Base-by-base conservation (phyloP, 2,888 invertebrate genomes). In the Erebia aethiops region DNA sequence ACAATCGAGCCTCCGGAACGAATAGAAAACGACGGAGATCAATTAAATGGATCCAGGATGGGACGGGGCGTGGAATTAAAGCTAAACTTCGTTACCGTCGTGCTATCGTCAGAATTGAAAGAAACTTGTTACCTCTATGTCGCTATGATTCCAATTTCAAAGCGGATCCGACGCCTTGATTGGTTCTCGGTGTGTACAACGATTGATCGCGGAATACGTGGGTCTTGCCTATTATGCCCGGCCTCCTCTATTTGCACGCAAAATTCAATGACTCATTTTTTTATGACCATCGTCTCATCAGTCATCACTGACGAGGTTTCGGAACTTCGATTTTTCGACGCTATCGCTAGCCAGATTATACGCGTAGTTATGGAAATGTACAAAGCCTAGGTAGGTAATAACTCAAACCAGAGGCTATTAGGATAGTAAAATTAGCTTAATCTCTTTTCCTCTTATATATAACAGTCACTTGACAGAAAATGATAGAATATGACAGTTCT, bases 71-170 rank as follows among this genome's bases (percentile, higher is more conserved):
- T 80, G 86, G 86, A 89, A 92, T 91, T 90, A 91, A 92, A 89
- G 87, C 88, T 87, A 86, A 91, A 91, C 85, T 90, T 90, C 90
- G 92, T 92, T 91, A 89, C 86, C 80, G 82, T 80, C 80, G 86
- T 87, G 91, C 90, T 90, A 90, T 90, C 88, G 87, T 88, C 84
- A 85, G 83, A 86, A 89, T 88, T 87, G 90, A 89, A 91, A 91
- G 90, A 90, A 92, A 91, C 91, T 90, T 90, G 92, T 92, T 91
- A 89, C 85, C 84, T 85, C 85, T 87, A 87, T 79, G 83, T 79
- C 80, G 82, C 85, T 87, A 89, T 90, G 90, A 91, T 92, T 92
- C 85, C 90, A 91, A 91, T 91, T 91, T 89, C 84, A 87, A 88
- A 91, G 87, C 90, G 90, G 90, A 91, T 90, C 86, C 84, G 81